phyloP scores from a whole-genome alignment of 1,140 invertebrate species.

The Dendrolimus kikuchii region DNA sequence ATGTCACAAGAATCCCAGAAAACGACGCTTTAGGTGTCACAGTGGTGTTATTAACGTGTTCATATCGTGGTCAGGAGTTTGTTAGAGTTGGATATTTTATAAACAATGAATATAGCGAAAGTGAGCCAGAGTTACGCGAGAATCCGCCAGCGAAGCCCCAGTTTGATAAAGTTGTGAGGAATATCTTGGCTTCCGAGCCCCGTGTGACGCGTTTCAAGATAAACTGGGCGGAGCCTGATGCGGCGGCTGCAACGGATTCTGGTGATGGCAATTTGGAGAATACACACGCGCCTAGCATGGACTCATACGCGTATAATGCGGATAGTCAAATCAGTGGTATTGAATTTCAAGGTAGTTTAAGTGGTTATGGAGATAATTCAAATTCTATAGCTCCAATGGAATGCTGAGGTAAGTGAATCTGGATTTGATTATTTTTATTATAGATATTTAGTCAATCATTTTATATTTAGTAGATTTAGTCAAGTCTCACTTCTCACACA shows the following conservation, averaged over 20 bases:
- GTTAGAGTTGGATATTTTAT: constrained; percentile 99
- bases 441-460: not conserved
- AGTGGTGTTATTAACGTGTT: constrained; percentile 96
- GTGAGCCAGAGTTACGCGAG: constrained; percentile 93
- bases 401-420: constrained; percentile 42
- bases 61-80: constrained; percentile 93
- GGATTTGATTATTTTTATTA: constrained; percentile 1
- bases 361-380: constrained; percentile 63
- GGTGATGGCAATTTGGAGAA: constrained; percentile 44
- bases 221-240: constrained; percentile 91
- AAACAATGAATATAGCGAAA: constrained; percentile 97
- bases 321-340: constrained; percentile 63
- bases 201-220: constrained; percentile 97
- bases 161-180: constrained; percentile 95
- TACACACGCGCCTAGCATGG: constrained; percentile 48
- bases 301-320: constrained; percentile 58
- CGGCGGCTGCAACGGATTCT: constrained; percentile 37
- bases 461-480: too few species aligned
- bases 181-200: constrained; percentile 95
- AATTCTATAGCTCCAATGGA: constrained; percentile 69
- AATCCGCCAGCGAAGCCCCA: constrained; percentile 93
- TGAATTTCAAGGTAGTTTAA: constrained; percentile 60
- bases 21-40: constrained; percentile 98
- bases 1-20: constrained; percentile 93
- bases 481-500: too few species aligned